Base-by-base conservation (phyloP, 37 sponge, comb jelly and placozoan genomes). In the Aphrocallistes beatrix region DNA sequence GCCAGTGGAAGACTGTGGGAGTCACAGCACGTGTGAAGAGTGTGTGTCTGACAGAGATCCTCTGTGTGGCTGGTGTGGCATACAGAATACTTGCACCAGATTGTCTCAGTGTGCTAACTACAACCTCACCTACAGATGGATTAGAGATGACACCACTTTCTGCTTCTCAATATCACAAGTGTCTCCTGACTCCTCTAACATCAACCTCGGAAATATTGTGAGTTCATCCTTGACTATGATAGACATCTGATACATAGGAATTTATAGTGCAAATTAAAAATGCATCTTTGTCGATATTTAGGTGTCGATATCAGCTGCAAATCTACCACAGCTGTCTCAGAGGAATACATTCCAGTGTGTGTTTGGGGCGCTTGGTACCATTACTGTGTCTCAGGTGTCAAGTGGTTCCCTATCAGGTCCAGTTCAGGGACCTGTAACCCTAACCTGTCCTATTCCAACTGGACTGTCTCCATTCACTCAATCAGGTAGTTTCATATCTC, bases 61-160 rank as follows among this genome's bases (percentile, higher is more conserved):
- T 28, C 60, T 90, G 82, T 95, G 95, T 86, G 95, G 95, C n/a
- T 95, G 95, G 95, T 95, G 95, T 84, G 51, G 87, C 36, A 87
- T 95, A 30, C 39, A 82, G 69, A 86, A 39, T 81, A 83, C 38
- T 60, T 84, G 83, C 51, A 82, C 83, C 86, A 85, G 86, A 47
- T 51, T 36, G 42, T 81, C 51, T 39, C 37, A 49, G 60, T 82
- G 83, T 85, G 39, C 39, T 75, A 89, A 82, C 86, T 82, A 32
- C 50, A 89, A 19, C 45, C 81, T 25, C 37, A 38, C 83, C 82
- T 86, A 38, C 32, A 36, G 51, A 36, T 89, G 48, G 83, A 39
- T 42, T 48, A 69, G 81, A 23, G 38, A 23, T 23, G 75, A 36
- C 13, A 42, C 10, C 45, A 42, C 45, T 42, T 13, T 16, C 10